phyloP scores from a whole-genome alignment of 2,113 vertebrate species.

The Muscicapa adusta region DNA sequence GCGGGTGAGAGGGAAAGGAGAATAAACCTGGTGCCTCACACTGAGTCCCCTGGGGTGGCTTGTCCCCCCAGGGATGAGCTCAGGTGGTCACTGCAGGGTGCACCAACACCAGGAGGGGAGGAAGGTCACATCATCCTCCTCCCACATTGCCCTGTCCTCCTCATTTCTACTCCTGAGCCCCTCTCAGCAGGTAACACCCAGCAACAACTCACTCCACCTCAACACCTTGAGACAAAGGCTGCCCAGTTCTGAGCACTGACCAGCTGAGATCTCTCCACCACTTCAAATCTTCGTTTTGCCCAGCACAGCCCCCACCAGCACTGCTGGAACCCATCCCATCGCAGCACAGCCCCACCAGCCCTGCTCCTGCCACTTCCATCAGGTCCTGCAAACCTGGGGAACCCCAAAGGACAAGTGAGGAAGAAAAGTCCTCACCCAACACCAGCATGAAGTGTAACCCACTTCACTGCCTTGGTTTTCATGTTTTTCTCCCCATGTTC shows the following conservation, averaged over 20 bases:
- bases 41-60: fast-evolving
- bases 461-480: neutral
- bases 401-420: fast-evolving
- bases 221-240: neutral
- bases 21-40: neutral
- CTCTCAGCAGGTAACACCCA: neutral
- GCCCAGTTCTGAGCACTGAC: neutral
- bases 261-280: neutral
- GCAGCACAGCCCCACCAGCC: fast-evolving
- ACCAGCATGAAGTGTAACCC: fast-evolving
- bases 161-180: neutral
- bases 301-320: neutral
- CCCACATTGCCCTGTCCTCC: neutral
- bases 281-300: fast-evolving
- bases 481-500: neutral
- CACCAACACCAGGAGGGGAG: neutral
- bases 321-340: neutral
- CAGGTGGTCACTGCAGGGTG: neutral
- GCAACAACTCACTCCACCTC: neutral
- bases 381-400: neutral
- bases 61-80: neutral
- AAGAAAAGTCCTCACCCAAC: neutral
- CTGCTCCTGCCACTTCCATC: neutral
- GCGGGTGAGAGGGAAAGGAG: neutral
- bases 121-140: neutral